phyloP scores from a whole-genome alignment of 2,797 vertebrate species.

The Brachyrhaphis roseni region DNA sequence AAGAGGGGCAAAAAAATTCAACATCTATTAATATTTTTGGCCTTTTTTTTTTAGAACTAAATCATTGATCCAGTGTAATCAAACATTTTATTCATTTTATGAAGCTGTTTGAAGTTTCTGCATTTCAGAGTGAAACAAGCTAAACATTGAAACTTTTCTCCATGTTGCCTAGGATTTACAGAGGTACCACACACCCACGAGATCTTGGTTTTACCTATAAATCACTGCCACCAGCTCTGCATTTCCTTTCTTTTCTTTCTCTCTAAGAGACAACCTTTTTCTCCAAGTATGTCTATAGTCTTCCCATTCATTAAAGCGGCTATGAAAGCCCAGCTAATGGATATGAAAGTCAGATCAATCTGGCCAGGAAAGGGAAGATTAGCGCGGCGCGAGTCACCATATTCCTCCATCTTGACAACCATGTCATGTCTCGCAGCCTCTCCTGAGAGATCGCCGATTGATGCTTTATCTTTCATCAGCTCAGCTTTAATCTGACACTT shows the following conservation, averaged over 20 bases:
- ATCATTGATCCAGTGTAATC: neutral
- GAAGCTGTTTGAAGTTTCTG: neutral
- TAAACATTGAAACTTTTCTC: neutral
- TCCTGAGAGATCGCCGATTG: slow-evolving; percentile 59
- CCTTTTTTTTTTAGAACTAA: neutral
- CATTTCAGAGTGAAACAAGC: neutral
- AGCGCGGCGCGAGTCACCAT: slow-evolving; percentile 69
- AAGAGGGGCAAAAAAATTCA: neutral
- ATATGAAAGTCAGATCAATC: slow-evolving; percentile 81
- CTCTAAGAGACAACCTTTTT: slow-evolving; percentile 55
- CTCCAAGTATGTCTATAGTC: slow-evolving; percentile 53
- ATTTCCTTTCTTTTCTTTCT: slow-evolving; percentile 24
- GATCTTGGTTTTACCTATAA: slow-evolving; percentile 5
- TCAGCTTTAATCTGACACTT: slow-evolving; percentile 70
- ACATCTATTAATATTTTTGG: neutral
- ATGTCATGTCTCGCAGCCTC: slow-evolving; percentile 67
- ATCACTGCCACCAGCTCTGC: slow-evolving; percentile 8
- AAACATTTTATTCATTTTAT: neutral
- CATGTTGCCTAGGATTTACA: slow-evolving; percentile 12
- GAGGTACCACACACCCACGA: neutral
- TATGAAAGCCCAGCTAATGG: slow-evolving; percentile 76
- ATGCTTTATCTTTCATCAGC: slow-evolving; percentile 74
- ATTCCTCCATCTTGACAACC: slow-evolving; percentile 72
- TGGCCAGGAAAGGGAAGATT: slow-evolving; percentile 70
- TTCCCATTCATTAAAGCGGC: slow-evolving; percentile 60